Evolutionary conservation across 2,113 vertebrate genomes (phyloP), one percentile per base, ranked within the genome.

Genomic region (Barbus barbus): DNA sequence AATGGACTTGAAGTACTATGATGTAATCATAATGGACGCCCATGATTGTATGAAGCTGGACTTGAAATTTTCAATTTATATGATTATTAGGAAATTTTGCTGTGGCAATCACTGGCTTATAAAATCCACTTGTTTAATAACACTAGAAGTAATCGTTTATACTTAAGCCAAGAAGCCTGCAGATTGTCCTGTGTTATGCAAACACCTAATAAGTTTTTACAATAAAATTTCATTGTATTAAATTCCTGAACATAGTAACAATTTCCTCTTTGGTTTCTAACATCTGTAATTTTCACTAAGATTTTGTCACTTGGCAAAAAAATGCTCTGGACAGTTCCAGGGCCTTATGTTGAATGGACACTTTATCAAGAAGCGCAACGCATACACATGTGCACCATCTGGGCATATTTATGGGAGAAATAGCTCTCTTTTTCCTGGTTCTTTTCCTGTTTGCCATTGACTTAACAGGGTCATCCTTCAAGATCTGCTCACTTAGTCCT

Each of bases 381-480:
- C 38, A 65, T 58, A 41, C 86, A 89, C 81, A 89, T 92, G 91
- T 87, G 81, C 74, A 46, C 82, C 92, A 92, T 88, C 89, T 93
- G 92, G 72, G 48, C 69, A 78, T 85, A 91, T 89, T n/a, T 86
- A 87, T 83, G 28, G 33, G 31, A 81, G 79, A 81, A 83, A 84
- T 69, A 58, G 36, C 60, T 77, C 85, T 81, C 63, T 72, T 78
- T 75, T 84, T 88, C 46, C 81, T 84, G 83, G 81, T 84, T 41
- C 83, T 79, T 77, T 89, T 86, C 86, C 63, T 60, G 78, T 79
- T 83, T 89, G 85, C 81, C 82, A 18, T 74, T 85, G 71, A 85
- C 74, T 88, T 77, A 51, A 53, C 72, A 69, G 71, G 84, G 44
- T 85, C 58, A 73, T 83, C 24, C n/a, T 44, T 38, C 77, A 61